Base-by-base conservation (phyloP, 2,113 vertebrate genomes). In the Atherinomorus stipes region DNA sequence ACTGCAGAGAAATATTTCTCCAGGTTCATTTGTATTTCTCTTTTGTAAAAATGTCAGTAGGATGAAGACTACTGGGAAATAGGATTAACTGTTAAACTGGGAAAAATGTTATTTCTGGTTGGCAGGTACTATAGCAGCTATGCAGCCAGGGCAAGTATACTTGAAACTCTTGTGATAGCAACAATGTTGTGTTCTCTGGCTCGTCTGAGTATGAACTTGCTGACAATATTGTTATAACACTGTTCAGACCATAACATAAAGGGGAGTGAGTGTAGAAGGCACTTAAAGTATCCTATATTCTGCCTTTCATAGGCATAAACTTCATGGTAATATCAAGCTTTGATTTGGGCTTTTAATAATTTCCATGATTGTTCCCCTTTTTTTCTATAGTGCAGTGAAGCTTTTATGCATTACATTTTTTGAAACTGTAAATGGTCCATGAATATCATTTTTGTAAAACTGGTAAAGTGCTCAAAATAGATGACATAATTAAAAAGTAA, bases 201-300 rank as follows among this genome's bases (percentile, higher is more conserved):
- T 31, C 7, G 3, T 31, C 28, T 31, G 28, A 4, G 28, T 31
- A 28, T 62, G 64, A 79, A 69, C 71, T 38, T 31, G 50, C 58
- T 18, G 26, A 62, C 42, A 45, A 68, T 61, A 53, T 72, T 72
- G 50, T 74, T 25, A 70, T 42, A 31, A 52, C 53, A 62, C 31
- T 34, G 31, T 44, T 61, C 52, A 62, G 76, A 76, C 64, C 51
- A 63, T 57, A 47, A 25, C 11, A 7, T 50, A 12, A 13, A 34
- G 37, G 47, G 26, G 51, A 3, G 56, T 19, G 61, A 37, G 38
- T 40, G 42, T 1, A 74, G 26, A 73, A 53, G 65, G 45, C 44
- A 73, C 34, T 21, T 50, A 50, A 37, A 25, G 22, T 23, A 51
- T 28, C 18, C 49, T 51, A 18, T 28, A 18, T 28, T 60, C 31